Percentiles rank a stretch among this genome's conserved stretches.
Conservation (phyloP, 2,888 invertebrate species). For the Archaeoteleia sp. region DNA sequence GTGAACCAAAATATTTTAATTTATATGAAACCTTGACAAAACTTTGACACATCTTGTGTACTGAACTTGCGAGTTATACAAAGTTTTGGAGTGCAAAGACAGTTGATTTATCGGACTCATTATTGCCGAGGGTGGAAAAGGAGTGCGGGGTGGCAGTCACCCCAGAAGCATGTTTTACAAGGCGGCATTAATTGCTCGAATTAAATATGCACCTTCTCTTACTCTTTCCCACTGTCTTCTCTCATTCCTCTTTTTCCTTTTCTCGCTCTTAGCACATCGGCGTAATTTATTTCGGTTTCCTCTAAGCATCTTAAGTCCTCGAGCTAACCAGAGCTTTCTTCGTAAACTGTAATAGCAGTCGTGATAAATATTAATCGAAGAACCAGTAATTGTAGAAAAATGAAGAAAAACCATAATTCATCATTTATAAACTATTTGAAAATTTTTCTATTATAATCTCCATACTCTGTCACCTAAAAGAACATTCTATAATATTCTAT, state of each 20-base stretch:
- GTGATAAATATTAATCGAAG: constrained; percentile 52
- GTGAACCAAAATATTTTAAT: constrained; percentile 4
- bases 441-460: too few relatives aligned
- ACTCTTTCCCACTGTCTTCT: constrained; percentile 46
- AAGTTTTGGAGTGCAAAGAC: constrained; percentile 73
- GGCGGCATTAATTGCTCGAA: constrained; percentile 75
- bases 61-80: constrained; percentile 65
- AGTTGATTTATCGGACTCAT: constrained; percentile 75
- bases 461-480: too few relatives aligned
- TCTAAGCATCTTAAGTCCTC: constrained; percentile 70
- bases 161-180: constrained; percentile 74
- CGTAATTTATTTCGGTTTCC: constrained; percentile 74
- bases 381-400: constrained; percentile 31
- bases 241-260: constrained; percentile 47
- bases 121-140: constrained; percentile 68
- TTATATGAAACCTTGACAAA: constrained; percentile 21
- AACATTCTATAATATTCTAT: too few relatives aligned
- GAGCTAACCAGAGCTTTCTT: constrained; percentile 56
- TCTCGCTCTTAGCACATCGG: constrained; percentile 57
- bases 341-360: constrained; percentile 53
- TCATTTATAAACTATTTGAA: not conserved
- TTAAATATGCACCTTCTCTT: constrained; percentile 74
- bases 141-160: constrained; percentile 66
- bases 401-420: constrained; percentile 28
- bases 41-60: constrained; percentile 28